phyloP scores from a whole-genome alignment of 2,888 invertebrate genomes.

The Siphlonurus alternatus region DNA sequence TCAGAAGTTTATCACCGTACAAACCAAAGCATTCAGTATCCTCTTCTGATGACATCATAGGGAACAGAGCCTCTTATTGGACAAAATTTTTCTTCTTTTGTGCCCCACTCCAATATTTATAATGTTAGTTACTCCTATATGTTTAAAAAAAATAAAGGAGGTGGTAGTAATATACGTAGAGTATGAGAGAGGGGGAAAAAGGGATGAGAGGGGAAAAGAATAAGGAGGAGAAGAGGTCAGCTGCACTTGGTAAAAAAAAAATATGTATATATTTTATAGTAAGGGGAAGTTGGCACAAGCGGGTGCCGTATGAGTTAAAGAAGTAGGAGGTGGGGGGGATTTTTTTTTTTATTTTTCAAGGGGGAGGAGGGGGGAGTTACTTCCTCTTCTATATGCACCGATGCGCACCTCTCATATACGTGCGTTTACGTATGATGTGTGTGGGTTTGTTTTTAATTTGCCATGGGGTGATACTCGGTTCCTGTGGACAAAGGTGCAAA shows the following conservation, averaged over 20 bases:
- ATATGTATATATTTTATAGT: neutral
- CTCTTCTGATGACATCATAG: conserved; percentile 95
- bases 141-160: conserved; percentile 2
- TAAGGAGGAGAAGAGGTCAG: neutral
- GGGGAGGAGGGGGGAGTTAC: neutral
- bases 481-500: neutral
- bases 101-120: conserved; percentile 40
- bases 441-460: too few relatives aligned
- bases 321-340: neutral
- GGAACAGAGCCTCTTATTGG: conserved; percentile 69
- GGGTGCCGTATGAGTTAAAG: neutral
- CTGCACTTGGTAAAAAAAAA: neutral
- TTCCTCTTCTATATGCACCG: neutral
- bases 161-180: conserved; percentile 12
- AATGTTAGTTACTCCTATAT: neutral
- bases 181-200: conserved; percentile 15
- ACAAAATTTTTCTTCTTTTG: conserved; percentile 33
- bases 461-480: neutral
- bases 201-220: conserved; percentile 4
- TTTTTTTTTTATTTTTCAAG: too few relatives aligned
- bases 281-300: neutral
- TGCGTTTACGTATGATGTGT: too few relatives aligned
- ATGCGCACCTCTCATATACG: neutral
- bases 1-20: conserved; percentile 83
- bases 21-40: conserved; percentile 86